Evolutionary conservation across 2,888 invertebrate genomes (phyloP).

Genomic region (Psylliodes chrysocephalus): DNA sequence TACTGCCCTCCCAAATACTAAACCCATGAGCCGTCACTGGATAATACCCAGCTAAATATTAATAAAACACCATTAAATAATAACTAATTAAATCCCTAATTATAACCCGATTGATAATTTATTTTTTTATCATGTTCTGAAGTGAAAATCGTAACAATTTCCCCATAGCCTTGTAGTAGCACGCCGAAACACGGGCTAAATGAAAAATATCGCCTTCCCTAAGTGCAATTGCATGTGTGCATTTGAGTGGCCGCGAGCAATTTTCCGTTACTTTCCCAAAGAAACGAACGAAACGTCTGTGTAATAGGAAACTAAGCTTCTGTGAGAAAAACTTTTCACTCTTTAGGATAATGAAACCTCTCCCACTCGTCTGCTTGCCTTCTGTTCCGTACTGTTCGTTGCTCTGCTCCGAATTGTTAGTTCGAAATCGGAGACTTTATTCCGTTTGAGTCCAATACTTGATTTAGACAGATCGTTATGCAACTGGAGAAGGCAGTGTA

Average conservation of each 20-base stretch:
- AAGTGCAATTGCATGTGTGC: slow-evolving; percentile 42
- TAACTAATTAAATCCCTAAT: no score
- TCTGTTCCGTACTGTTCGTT: not conserved
- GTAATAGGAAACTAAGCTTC: slow-evolving; percentile 30
- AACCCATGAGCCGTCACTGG: no score
- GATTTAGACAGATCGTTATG: no score
- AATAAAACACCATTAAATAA: no score
- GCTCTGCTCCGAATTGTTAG: not conserved
- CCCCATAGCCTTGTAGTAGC: not conserved
- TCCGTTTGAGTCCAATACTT: not conserved
- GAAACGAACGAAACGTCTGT: slow-evolving; percentile 32
- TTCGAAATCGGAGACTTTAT: not conserved
- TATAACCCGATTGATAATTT: no score
- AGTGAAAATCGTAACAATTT: no score
- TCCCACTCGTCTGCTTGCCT: no score
- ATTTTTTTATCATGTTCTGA: no score
- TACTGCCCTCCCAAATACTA: no score
- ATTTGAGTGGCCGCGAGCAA: slow-evolving; percentile 28
- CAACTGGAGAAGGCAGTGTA: no score
- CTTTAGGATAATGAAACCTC: slow-evolving; percentile 2
- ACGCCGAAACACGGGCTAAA: not conserved
- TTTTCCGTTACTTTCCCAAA: slow-evolving; percentile 30
- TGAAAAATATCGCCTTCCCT: slow-evolving; percentile 30
- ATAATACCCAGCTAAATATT: no score
- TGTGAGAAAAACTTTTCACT: slow-evolving; percentile 11